These are phyloP conservation scores for Condylura cristata DNA, from an alignment of 2,113 vertebrate genomes.

Conservation along the genomic window DNA sequence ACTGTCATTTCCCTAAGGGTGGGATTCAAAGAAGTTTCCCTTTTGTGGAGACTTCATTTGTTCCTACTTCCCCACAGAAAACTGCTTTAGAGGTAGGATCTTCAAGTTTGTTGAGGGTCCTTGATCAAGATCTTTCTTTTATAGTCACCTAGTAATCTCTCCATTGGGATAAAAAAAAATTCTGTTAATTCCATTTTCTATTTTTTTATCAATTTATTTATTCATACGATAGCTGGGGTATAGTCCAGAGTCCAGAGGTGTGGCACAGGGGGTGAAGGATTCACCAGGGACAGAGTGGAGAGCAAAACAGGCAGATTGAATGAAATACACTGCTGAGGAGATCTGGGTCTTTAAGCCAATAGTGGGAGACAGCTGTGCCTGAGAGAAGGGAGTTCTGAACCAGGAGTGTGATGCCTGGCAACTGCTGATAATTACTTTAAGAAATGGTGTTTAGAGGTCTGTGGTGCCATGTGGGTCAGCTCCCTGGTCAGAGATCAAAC, in stretches of 20 bases:
- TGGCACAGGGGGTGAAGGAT: no score
- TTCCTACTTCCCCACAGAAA: neutral
- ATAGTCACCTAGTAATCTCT: neutral
- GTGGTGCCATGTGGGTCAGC: no score
- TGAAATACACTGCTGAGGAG: no score
- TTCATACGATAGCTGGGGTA: no score
- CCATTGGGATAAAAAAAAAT: neutral
- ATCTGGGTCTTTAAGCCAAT: neutral
- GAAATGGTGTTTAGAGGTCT: neutral
- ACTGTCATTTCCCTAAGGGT: neutral
- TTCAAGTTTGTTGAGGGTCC: neutral
- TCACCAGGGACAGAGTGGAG: no score
- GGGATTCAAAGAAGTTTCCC: conserved; percentile 50
- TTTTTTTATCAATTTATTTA: no score
- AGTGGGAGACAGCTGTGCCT: neutral
- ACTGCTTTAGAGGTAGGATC: neutral
- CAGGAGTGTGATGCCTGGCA: neutral
- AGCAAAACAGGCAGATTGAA: no score
- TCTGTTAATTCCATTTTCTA: neutral
- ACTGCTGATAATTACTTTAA: neutral
- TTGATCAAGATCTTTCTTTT: conserved; percentile 7
- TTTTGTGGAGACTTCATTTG: neutral
- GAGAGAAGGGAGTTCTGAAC: neutral
- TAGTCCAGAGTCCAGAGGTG: no score
- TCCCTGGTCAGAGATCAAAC: no score